Percentiles rank a stretch among this genome's conserved stretches.
These are phyloP conservation scores for Amblyopsis rosae DNA, from an alignment of 2,113 vertebrate species.

Conservation along the genomic window DNA sequence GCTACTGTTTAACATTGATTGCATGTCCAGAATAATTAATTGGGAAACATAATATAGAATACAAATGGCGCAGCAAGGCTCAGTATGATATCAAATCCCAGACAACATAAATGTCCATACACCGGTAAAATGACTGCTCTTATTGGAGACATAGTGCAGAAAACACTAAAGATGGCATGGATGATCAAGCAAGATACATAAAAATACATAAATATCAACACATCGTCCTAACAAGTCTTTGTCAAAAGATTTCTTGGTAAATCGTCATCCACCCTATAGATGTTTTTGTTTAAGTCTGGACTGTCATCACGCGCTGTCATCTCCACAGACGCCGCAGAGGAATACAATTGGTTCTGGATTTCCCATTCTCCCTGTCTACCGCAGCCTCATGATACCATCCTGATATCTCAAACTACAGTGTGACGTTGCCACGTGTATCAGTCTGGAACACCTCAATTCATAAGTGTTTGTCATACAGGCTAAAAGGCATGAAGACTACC, in stretches of 20 bases:
- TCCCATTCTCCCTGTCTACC: too few species aligned
- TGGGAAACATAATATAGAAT: not conserved
- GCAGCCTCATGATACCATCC: too few species aligned
- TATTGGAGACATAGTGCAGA: constrained; percentile 13
- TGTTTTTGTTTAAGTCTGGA: constrained; percentile 14
- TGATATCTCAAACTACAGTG: too few species aligned
- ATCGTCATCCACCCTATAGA: not conserved
- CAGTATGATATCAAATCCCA: constrained; percentile 12
- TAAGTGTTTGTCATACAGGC: too few species aligned
- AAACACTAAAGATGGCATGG: not conserved
- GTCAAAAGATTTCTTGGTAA: constrained; percentile 10
- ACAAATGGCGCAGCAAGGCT: not conserved
- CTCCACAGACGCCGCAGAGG: not conserved
- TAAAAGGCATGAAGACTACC: too few species aligned
- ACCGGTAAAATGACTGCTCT: constrained; percentile 8
- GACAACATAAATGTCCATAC: not conserved
- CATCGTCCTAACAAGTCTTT: constrained; percentile 14
- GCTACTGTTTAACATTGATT: not conserved
- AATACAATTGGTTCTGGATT: too few species aligned
- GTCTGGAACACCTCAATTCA: too few species aligned
- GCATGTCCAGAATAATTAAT: not conserved
- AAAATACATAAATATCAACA: constrained; percentile 1
- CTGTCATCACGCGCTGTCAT: constrained; percentile 7
- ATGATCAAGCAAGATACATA: constrained; percentile 9
- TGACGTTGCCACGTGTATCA: too few species aligned